Evolutionary conservation across 2,113 vertebrate species (phyloP).

Genomic region (Phrynosoma blainvillii): DNA sequence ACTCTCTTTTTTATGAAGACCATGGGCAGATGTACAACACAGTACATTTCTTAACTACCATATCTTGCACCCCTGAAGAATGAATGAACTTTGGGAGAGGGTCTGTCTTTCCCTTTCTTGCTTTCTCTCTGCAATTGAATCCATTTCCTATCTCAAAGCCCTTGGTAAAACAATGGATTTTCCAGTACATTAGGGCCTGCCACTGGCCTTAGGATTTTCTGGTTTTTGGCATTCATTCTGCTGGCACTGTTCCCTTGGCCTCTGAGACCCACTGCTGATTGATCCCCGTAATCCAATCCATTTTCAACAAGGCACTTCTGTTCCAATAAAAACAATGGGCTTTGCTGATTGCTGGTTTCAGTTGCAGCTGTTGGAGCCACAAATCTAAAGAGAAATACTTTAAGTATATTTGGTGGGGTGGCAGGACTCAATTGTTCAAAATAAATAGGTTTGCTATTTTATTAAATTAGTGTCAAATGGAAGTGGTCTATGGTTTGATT

Average conservation of each 20-base stretch:
- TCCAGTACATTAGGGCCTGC: slow-evolving; percentile 63
- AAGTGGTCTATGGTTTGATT: slow-evolving; percentile 40
- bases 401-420: slow-evolving; percentile 40
- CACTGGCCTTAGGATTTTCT: slow-evolving; percentile 68
- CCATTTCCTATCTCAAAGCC: slow-evolving; percentile 63
- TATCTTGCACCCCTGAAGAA: slow-evolving; percentile 37
- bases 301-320: slow-evolving; percentile 72
- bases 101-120: slow-evolving; percentile 1
- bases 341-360: slow-evolving; percentile 72
- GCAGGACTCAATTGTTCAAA: slow-evolving; percentile 35
- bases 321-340: slow-evolving; percentile 72
- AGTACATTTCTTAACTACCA: slow-evolving; percentile 43
- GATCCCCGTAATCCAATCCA: slow-evolving; percentile 74
- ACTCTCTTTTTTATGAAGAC: slow-evolving; percentile 20
- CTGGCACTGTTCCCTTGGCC: slow-evolving; percentile 69
- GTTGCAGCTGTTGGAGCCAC: slow-evolving; percentile 68
- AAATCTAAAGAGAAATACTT: slow-evolving; percentile 66
- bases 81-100: slow-evolving; percentile 37
- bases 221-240: slow-evolving; percentile 61
- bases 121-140: slow-evolving; percentile 51
- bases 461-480: slow-evolving; percentile 44
- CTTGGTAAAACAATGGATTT: slow-evolving; percentile 71
- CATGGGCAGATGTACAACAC: neutral
- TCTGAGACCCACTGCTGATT: slow-evolving; percentile 71
- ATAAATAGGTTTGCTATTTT: slow-evolving; percentile 46